Evolutionary conservation across 2,888 invertebrate genomes (phyloP).

Genomic region (Rhabditoides inermis): DNA sequence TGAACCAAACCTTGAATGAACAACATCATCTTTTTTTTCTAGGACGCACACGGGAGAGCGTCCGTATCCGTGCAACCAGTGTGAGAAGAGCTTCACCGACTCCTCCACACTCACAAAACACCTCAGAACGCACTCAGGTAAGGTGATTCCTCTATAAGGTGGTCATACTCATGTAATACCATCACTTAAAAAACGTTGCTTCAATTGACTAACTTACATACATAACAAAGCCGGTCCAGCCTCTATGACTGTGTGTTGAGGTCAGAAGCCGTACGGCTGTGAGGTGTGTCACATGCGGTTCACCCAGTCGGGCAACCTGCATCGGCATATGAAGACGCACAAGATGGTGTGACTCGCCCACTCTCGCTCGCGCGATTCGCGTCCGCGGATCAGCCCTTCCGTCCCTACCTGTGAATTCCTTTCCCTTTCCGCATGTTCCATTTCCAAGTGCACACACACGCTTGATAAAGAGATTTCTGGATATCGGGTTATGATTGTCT

Average conservation of each 20-base stretch:
- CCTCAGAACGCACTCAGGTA: conserved; percentile 77
- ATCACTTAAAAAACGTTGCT: not conserved
- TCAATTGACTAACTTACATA: not conserved
- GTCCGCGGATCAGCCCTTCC: not conserved
- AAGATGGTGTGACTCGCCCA: conserved; percentile 4
- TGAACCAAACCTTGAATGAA: not conserved
- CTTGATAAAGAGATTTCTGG: too few species aligned
- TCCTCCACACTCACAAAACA: conserved; percentile 96
- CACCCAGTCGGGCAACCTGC: conserved; percentile 94
- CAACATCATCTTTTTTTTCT: conserved; percentile 7
- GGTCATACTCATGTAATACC: conserved; percentile 1
- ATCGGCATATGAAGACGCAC: conserved; percentile 96
- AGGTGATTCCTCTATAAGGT: conserved; percentile 14
- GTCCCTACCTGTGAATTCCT: not conserved
- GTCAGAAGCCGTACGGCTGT: conserved; percentile 95
- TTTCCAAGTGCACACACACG: too few species aligned
- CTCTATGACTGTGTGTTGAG: conserved; percentile 49
- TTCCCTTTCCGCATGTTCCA: not conserved
- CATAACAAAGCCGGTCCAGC: not conserved
- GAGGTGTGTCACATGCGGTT: conserved; percentile 87
- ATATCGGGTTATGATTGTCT: too few species aligned
- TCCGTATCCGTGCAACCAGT: conserved; percentile 86
- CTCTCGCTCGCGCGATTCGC: not conserved
- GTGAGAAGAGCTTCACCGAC: conserved; percentile 96
- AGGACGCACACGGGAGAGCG: conserved; percentile 90